Conservation (phyloP, 2,888 invertebrate species). For the Allacma fusca region DNA sequence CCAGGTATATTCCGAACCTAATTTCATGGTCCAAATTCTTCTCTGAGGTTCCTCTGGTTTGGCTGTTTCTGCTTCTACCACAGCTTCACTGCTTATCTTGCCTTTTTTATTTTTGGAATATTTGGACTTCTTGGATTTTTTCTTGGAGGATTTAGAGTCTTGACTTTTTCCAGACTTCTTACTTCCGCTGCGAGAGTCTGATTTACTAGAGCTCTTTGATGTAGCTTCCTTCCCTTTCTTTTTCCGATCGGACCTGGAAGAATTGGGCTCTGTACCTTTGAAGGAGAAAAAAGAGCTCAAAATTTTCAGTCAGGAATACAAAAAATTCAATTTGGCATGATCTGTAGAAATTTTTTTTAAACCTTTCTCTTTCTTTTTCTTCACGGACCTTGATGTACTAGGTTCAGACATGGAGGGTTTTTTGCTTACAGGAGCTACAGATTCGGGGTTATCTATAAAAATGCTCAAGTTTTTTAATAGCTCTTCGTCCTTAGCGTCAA, state of each 20-base stretch:
- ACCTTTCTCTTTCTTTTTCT: slow-evolving; percentile 2
- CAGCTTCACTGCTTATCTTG: not conserved
- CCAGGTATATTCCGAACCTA: slow-evolving; percentile 58
- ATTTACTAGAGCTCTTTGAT: not conserved
- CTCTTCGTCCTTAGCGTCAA: not conserved
- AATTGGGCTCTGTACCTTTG: not conserved
- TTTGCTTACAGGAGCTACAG: not conserved
- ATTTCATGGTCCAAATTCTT: slow-evolving; percentile 9
- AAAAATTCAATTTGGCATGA: too few species aligned
- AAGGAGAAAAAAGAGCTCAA: too few species aligned
- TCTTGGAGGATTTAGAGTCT: not conserved
- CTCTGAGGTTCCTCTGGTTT: not conserved
- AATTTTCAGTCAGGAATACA: too few species aligned
- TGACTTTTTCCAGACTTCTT: slow-evolving; percentile 13
- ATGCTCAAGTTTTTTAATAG: not conserved
- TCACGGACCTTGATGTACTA: not conserved
- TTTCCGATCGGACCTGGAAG: not conserved
- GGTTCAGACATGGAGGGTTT: not conserved
- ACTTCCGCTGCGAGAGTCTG: not conserved
- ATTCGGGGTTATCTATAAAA: not conserved
- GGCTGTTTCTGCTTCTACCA: not conserved
- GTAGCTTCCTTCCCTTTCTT: not conserved
- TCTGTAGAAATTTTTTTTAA: not conserved
- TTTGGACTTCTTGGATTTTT: not conserved
- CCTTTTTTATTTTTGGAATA: too few species aligned